These are phyloP conservation scores for Hermetia illucens DNA, from an alignment of 1,140 invertebrate genomes.

Conservation along the genomic window DNA sequence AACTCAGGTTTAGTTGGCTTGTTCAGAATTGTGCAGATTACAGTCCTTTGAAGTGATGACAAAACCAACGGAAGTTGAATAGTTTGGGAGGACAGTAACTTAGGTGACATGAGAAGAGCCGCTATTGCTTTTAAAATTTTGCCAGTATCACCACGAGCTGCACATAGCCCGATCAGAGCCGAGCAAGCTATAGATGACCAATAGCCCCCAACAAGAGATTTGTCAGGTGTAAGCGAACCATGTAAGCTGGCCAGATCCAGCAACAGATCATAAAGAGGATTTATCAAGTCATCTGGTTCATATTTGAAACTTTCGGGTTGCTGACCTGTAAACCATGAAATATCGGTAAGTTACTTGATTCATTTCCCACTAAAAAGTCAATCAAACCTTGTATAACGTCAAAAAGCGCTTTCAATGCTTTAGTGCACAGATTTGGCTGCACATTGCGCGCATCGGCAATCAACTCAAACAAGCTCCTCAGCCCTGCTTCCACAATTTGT, in stretches of 20 bases:
- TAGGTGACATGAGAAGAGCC: slow-evolving; percentile 75
- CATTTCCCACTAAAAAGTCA: not conserved
- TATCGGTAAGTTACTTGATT: not conserved
- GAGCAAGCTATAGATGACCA: slow-evolving; percentile 79
- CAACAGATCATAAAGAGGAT: slow-evolving; percentile 63
- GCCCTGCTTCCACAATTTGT: slow-evolving; percentile 79
- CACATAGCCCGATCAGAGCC: slow-evolving; percentile 76
- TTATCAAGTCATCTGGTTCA: slow-evolving; percentile 61
- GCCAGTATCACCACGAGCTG: slow-evolving; percentile 88
- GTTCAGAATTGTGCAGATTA: slow-evolving; percentile 74
- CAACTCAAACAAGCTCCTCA: slow-evolving; percentile 81
- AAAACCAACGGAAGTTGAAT: slow-evolving; percentile 80
- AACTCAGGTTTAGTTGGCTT: slow-evolving; percentile 73
- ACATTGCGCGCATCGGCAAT: slow-evolving; percentile 70
- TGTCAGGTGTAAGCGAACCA: slow-evolving; percentile 35
- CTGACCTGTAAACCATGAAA: slow-evolving; percentile 25
- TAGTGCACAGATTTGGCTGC: slow-evolving; percentile 73
- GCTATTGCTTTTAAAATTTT: slow-evolving; percentile 75
- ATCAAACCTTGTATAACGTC: slow-evolving; percentile 75
- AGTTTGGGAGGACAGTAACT: slow-evolving; percentile 59
- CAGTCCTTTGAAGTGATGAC: slow-evolving; percentile 73
- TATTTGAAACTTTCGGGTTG: slow-evolving; percentile 33
- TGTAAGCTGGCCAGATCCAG: slow-evolving; percentile 61
- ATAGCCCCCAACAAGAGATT: slow-evolving; percentile 43
- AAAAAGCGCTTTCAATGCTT: slow-evolving; percentile 71